Conservation (phyloP, 2,888 invertebrate genomes). For the Zygothrica quintamaculata region DNA sequence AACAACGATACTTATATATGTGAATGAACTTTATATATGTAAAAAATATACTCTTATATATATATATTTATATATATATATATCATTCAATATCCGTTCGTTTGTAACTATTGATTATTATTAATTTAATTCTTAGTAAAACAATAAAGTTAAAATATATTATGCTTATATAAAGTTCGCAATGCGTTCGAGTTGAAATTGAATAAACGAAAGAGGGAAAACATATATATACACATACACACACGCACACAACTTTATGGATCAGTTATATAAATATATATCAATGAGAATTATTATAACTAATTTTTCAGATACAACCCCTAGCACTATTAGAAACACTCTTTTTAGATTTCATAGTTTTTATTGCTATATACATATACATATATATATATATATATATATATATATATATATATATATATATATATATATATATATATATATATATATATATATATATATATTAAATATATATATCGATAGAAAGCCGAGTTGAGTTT, state of each 20-base stretch:
- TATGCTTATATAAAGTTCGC: neutral
- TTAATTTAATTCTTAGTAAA: slow-evolving; percentile 21
- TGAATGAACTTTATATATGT: neutral
- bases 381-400: slow-evolving; percentile 1
- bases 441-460: slow-evolving; percentile 3
- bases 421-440: slow-evolving; percentile 3
- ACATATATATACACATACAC: slow-evolving; percentile 5
- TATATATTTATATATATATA: slow-evolving; percentile 26
- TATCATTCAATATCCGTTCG: slow-evolving; percentile 34
- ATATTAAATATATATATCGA: slow-evolving; percentile 4
- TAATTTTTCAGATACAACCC: too few relatives aligned
- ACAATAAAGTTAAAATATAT: slow-evolving; percentile 13
- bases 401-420: neutral
- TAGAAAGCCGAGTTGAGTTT: slow-evolving; percentile 17
- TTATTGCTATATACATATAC: slow-evolving; percentile 31
- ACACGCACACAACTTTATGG: slow-evolving; percentile 1
- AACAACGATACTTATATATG: neutral
- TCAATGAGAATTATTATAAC: slow-evolving; percentile 16
- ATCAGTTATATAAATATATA: slow-evolving; percentile 8
- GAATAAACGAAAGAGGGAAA: neutral
- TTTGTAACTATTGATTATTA: slow-evolving; percentile 28
- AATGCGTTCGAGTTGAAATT: too few relatives aligned
- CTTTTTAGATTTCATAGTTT: slow-evolving; percentile 39
- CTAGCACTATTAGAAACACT: neutral
- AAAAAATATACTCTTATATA: slow-evolving; percentile 15